Base-by-base conservation (phyloP, 2,797 vertebrate species). In the Pachyuromys duprasi region DNA sequence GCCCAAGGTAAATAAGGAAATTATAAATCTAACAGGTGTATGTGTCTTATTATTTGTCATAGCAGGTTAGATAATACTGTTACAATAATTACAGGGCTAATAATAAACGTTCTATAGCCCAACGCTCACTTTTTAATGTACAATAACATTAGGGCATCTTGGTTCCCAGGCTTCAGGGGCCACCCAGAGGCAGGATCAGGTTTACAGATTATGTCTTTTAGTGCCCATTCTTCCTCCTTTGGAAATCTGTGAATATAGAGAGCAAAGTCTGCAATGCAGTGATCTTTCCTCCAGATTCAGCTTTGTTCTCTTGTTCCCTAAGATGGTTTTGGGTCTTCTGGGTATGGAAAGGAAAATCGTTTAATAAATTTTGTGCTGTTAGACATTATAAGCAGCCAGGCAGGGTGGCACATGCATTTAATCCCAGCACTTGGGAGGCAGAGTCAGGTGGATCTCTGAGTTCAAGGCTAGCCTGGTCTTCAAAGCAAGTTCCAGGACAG, bases 351-450 rank as follows among this genome's bases (percentile, higher is more conserved):
- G 86, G 93, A 57, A 67, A 69, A 13, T 94, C 72, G 42, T 93
- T 94, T 90, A 94, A 92, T 96, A 80, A 69, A 57, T 86, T 93
- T 76, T 84, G 70, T 94, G 39, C 69, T 80, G 18, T 94, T 90
- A 26, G 33, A 94, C 90, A 93, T 93, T 92, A 86, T 13, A 83
- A 90, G 57, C 57, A 81, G 31, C 45, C 65, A 36, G 55, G 55
- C 17, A 18, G 14, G 14, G 14, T 14, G 13, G 55, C 55, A 17
- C 55, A 57, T 17, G 13, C 55, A 14, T 57, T 57, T 57, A 57
- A 57, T 57, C 55, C 55, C 55, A 57, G 55, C 55, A 57, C 13
- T 57, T 57, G 55, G 55, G 3, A 57, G 55, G 55, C 55, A 57
- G 55, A 57, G 55, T 15, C 55, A 57, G 55, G 55, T 57, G 55